These are phyloP conservation scores for Ctenopoma multispine DNA, from an alignment of 2,797 vertebrate species.

Conservation along the genomic window DNA sequence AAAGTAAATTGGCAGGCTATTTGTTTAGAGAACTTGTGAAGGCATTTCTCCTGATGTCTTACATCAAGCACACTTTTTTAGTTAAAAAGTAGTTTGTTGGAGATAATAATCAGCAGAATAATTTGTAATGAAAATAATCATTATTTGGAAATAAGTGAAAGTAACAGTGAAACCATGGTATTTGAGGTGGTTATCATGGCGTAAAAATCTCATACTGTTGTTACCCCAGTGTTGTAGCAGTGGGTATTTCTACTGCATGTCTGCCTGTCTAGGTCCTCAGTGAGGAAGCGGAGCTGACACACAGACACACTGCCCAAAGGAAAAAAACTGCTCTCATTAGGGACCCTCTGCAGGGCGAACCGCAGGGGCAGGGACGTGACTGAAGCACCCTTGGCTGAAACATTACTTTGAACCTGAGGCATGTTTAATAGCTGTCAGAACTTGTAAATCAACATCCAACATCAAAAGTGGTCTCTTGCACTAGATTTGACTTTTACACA, in stretches of 20 bases:
- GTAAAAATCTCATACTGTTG: too few species aligned
- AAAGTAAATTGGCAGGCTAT: too few species aligned
- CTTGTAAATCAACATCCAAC: slow-evolving; percentile 51
- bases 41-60: too few species aligned
- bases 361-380: slow-evolving; percentile 22
- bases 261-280: slow-evolving; percentile 24
- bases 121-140: too few species aligned
- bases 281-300: slow-evolving; percentile 24
- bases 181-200: too few species aligned
- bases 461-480: slow-evolving; percentile 37
- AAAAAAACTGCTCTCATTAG: slow-evolving; percentile 53
- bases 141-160: too few species aligned
- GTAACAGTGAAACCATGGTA: too few species aligned
- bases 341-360: slow-evolving; percentile 28
- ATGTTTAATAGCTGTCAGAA: slow-evolving; percentile 67
- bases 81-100: too few species aligned
- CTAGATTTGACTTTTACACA: slow-evolving; percentile 2
- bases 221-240: neutral
- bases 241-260: slow-evolving; percentile 1
- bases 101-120: too few species aligned
- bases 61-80: too few species aligned
- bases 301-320: slow-evolving; percentile 22
- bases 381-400: slow-evolving; percentile 42
- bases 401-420: slow-evolving; percentile 58
- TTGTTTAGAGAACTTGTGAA: too few species aligned